Evolutionary conservation across 64 coral and sea anemone genomes (phyloP).

Genomic region (Anthopleura sola): DNA sequence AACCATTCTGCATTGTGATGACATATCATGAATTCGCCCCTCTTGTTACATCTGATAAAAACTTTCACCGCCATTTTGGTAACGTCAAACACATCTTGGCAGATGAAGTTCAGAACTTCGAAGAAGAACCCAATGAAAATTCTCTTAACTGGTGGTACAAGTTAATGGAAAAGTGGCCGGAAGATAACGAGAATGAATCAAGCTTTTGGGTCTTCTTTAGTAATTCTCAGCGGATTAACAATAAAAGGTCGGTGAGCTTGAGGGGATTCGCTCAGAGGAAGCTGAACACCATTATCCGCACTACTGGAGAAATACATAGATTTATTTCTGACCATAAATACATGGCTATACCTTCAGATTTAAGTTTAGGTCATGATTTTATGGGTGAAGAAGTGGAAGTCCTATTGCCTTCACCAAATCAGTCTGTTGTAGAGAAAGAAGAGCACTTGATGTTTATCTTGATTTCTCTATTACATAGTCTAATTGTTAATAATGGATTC

Average conservation of each 20-base stretch:
- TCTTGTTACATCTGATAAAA: too few relatives aligned
- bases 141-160: neutral
- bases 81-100: neutral
- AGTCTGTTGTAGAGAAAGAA: neutral
- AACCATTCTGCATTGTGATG: neutral
- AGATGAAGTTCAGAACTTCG: neutral
- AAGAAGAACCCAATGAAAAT: neutral
- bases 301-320: neutral
- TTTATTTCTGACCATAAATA: neutral
- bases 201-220: constrained; percentile 3
- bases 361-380: neutral
- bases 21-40: neutral
- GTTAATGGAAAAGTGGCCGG: neutral
- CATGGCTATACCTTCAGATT: neutral
- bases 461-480: neutral
- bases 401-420: neutral
- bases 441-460: neutral
- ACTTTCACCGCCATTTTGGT: too few relatives aligned
- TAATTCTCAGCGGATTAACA: neutral
- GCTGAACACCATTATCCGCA: neutral
- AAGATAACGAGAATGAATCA: neutral
- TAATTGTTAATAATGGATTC: neutral
- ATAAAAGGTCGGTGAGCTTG: neutral
- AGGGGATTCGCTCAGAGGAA: neutral
- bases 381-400: neutral